These are phyloP conservation scores for Clangula hyemalis DNA, from an alignment of 2,797 vertebrate species.

Conservation along the genomic window DNA sequence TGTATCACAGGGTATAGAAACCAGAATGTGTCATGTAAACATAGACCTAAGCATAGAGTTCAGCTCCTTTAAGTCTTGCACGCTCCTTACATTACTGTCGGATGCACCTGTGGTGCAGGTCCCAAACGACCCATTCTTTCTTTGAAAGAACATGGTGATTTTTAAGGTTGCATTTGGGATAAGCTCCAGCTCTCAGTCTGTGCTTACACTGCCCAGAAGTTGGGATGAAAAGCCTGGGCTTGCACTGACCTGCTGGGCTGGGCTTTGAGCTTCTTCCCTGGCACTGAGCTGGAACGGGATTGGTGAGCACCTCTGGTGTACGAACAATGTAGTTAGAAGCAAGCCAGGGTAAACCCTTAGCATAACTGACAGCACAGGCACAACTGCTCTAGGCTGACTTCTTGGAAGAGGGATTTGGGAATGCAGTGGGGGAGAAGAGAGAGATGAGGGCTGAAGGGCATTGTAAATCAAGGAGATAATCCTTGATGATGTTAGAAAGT, in stretches of 20 bases:
- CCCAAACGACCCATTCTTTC: no score
- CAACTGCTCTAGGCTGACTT: background rate
- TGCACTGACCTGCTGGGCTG: background rate
- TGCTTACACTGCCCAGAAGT: rapidly evolving
- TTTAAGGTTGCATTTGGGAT: background rate
- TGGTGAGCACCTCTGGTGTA: background rate
- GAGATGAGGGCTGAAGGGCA: background rate
- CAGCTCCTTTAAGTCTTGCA: background rate
- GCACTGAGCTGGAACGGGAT: background rate
- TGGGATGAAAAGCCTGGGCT: background rate
- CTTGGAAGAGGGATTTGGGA: background rate
- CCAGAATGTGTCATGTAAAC: background rate
- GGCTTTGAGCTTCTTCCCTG: background rate
- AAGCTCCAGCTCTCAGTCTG: background rate
- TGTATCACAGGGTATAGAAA: no score
- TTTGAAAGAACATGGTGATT: background rate
- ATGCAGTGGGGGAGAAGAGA: background rate
- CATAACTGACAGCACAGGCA: background rate
- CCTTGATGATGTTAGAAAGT: background rate
- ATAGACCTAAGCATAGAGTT: background rate
- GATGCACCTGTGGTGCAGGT: background rate
- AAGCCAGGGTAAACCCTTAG: background rate
- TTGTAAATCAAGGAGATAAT: background rate
- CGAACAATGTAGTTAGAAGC: background rate
- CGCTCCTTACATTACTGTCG: background rate